Evolutionary conservation across 2,888 invertebrate genomes (phyloP).

Genomic region (Amblyjoppa proteus): DNA sequence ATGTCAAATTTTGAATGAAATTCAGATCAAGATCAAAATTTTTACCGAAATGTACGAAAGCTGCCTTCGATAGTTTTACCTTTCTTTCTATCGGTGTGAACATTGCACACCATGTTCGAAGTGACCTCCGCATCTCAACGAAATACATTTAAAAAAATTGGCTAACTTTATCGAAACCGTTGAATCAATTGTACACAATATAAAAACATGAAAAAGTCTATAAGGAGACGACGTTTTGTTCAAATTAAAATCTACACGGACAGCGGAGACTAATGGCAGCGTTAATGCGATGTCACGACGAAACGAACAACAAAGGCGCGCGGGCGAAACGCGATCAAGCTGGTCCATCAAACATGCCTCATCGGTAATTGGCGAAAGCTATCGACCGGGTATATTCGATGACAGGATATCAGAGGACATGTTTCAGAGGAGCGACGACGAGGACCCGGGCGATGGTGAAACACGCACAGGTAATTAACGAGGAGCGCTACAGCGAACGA

Average conservation of each 20-base stretch:
- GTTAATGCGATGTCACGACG: not conserved
- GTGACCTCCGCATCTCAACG: too few species aligned
- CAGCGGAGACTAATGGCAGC: not conserved
- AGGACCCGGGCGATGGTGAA: constrained; percentile 12
- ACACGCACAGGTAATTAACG: constrained; percentile 51
- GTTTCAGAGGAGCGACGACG: constrained; percentile 2
- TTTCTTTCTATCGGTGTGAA: too few species aligned
- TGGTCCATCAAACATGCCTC: constrained; percentile 14
- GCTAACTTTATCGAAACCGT: too few species aligned
- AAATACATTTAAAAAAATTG: too few species aligned
- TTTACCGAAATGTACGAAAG: too few species aligned
- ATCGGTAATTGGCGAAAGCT: constrained; percentile 24
- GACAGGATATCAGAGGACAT: constrained; percentile 33
- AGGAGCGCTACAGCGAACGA: constrained; percentile 32
- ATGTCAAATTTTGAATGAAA: too few species aligned
- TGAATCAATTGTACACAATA: not conserved
- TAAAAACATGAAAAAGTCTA: not conserved
- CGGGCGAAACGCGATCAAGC: not conserved
- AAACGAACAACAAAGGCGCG: not conserved
- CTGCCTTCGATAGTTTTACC: too few species aligned
- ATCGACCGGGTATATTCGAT: constrained; percentile 24
- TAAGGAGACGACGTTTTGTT: not conserved
- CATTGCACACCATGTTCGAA: too few species aligned
- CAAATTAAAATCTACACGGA: not conserved
- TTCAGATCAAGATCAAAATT: too few species aligned